Base-by-base conservation (phyloP, 2,113 vertebrate species). In the Lota lota region DNA sequence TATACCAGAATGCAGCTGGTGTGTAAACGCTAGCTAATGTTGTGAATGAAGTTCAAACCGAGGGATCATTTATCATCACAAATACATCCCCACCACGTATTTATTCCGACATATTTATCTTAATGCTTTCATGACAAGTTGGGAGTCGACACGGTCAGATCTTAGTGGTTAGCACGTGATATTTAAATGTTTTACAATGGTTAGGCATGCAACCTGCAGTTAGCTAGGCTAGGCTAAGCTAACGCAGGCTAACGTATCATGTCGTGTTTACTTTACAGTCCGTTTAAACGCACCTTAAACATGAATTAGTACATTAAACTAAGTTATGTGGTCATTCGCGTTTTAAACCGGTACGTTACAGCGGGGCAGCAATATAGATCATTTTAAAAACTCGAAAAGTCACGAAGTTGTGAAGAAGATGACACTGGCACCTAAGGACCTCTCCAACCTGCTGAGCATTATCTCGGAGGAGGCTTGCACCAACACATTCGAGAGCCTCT, bases 391-490 rank as follows among this genome's bases (percentile, higher is more conserved):
- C 20, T 19, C 58, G 12, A 61, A 22, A 61, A 15, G 20, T 22
- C 58, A 16, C 11, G 16, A 61, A 14, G 22, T 22, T 24, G 15
- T 15, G 5, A 1, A 22, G 21, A 22, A 74, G 70, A 99, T 98
- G 97, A 97, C 94, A 40, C 93, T 99, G 56, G 95, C 94, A 3
- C 95, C 96, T 61, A 98, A 98, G 85, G 97, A 98, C 79, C 93
- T 99, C 73, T 92, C 94, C 76, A 97, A 95, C 88, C 92, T 98
- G 66, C 90, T 98, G 92, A 93, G 94, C 88, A 96, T 99, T 88
- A 94, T 99, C 40, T 98, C 96, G 1, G 97, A 99, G 90, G 97
- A 99, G 83, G 94, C 97, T 24, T 95, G 95, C 73, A 92, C 92
- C 81, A 96, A 92, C 91, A 95, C 94, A 15, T 98, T 99, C 74